phyloP scores from a whole-genome alignment of 2,888 invertebrate genomes.

The Leptopilina syphax region DNA sequence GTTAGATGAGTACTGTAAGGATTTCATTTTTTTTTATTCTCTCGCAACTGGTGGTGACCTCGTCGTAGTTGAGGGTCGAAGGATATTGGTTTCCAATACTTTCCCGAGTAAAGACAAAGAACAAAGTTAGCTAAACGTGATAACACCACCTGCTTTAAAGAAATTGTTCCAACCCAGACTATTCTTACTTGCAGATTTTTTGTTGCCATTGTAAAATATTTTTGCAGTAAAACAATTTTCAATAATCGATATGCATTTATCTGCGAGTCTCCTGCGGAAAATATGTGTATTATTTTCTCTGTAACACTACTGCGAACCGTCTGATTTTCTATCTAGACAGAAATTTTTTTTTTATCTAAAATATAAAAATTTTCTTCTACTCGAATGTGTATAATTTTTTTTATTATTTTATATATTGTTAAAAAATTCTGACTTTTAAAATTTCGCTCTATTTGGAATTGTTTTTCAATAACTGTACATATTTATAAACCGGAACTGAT shows the following conservation, averaged over 20 bases:
- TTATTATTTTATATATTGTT: too few relatives aligned
- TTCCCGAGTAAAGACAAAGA: slow-evolving; percentile 41
- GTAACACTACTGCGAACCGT: too few relatives aligned
- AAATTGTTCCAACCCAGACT: neutral
- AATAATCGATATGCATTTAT: slow-evolving; percentile 10
- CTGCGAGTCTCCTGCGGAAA: neutral
- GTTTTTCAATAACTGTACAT: neutral
- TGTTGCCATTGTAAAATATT: neutral
- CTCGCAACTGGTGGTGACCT: slow-evolving; percentile 40
- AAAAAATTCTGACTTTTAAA: too few relatives aligned
- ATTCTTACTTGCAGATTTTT: neutral
- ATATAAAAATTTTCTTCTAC: too few relatives aligned
- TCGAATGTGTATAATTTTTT: too few relatives aligned
- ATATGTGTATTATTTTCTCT: neutral
- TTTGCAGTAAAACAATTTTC: neutral
- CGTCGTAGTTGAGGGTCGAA: slow-evolving; percentile 22
- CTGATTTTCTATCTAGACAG: too few relatives aligned
- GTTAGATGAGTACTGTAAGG: slow-evolving; percentile 4
- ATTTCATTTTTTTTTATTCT: slow-evolving; percentile 37
- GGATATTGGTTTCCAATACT: slow-evolving; percentile 61
- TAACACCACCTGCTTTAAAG: neutral
- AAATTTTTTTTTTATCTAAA: too few relatives aligned
- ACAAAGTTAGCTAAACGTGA: slow-evolving; percentile 17
- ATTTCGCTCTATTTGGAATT: neutral
- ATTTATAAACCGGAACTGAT: neutral